phyloP scores from a whole-genome alignment of 2,888 invertebrate genomes.

The Uropetala carovei region DNA sequence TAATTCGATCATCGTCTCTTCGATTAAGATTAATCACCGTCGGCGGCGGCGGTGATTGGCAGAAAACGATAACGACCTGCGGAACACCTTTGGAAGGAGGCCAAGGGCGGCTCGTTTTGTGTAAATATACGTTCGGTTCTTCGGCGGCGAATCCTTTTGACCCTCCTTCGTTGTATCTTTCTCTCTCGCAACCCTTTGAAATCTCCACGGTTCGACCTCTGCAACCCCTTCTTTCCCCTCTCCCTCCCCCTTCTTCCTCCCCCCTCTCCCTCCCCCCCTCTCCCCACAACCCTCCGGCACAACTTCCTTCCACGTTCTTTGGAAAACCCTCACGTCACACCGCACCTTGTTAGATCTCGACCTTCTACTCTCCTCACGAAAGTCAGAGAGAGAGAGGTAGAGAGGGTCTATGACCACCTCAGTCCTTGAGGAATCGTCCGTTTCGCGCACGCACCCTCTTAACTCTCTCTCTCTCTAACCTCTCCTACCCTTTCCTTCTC shows the following conservation, averaged over 20 bases:
- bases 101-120: background rate
- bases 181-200: background rate
- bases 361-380: background rate
- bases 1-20: background rate
- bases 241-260: too few species aligned
- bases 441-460: background rate
- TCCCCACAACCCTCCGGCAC: too few species aligned
- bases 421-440: background rate
- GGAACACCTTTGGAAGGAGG: background rate
- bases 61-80: background rate
- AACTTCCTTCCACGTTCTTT: too few species aligned
- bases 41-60: background rate
- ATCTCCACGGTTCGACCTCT: too few species aligned
- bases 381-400: background rate
- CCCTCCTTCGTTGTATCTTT: background rate
- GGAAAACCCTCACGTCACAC: background rate
- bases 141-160: background rate
- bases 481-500: background rate
- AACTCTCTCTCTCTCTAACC: background rate
- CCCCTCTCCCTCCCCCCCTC: too few species aligned
- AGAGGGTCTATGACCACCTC: constrained; percentile 3
- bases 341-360: background rate
- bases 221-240: too few species aligned
- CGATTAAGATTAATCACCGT: constrained; percentile 2
- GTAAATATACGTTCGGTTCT: background rate